Base-by-base conservation (phyloP, 1,140 invertebrate species). In the Anadara kagoshimensis region DNA sequence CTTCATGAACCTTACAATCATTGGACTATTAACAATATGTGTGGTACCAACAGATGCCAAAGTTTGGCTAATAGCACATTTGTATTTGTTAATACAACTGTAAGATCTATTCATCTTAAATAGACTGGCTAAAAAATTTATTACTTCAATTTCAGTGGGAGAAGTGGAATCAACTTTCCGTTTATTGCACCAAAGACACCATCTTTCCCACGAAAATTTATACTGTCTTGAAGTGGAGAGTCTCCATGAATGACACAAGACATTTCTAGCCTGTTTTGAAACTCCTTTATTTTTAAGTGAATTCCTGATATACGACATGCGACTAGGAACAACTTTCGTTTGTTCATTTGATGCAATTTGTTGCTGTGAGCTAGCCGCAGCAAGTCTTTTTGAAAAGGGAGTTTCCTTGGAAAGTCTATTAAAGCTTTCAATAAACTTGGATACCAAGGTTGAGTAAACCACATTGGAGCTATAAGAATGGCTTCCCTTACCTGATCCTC, bases 161-260 rank as follows among this genome's bases (percentile, higher is more conserved):
- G 26, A 20, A 69, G 54, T 43, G 66, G 70, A 45, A 77, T 70
- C 65, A 7, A 54, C 44, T 43, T 63, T 22, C 64, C 61, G 20
- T 64, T 41, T 1, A 56, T 45, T 20, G 63, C 76, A 73, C 76
- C 76, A 74, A 78, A 70, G 18, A 47, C 47, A 12, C 71, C 70
- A 78, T 45, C 45, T 57, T 24, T n/a, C 49, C 71, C 76, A 73
- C 11, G 43, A 59, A 47, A 59, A 49, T 10, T 63, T 36, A 58
- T 77, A 73, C 49, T 73, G 70, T n/a, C 69, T 73, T 4, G n/a
- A 51, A 22, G 70, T 73, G n/a, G 69, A 54, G 41, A 41, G 36
- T 57, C 62, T 66, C 71, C 51, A 70, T 47, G 70, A 72, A n/a
- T 51, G 7, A 14, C 49, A 5, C 18, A 78, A 65, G 26, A 65